Evolutionary conservation across 2,888 invertebrate species (phyloP).

Genomic region (Arge pagana): DNA sequence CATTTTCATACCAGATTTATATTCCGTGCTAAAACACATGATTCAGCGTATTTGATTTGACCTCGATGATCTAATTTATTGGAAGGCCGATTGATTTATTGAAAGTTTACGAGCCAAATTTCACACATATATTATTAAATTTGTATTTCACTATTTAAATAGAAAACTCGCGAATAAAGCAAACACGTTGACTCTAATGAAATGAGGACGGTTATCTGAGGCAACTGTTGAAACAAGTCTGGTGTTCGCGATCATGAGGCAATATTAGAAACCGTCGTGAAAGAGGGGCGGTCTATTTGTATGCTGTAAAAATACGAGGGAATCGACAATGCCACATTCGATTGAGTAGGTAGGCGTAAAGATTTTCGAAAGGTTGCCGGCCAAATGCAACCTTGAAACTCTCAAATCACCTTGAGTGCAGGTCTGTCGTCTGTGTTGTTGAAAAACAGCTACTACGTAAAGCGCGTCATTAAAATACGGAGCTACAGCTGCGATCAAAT

Average conservation of each 20-base stretch:
- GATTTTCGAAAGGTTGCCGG: constrained; percentile 33
- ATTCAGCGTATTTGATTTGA: no score
- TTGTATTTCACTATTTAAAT: no score
- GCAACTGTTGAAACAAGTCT: no score
- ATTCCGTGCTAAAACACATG: constrained; percentile 30
- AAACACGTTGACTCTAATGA: no score
- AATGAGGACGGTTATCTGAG: no score
- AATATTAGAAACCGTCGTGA: constrained; percentile 23
- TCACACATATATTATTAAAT: no score
- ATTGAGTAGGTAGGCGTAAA: background rate
- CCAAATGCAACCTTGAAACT: constrained; percentile 42
- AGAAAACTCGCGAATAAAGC: no score
- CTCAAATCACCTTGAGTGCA: constrained; percentile 37
- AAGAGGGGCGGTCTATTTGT: constrained; percentile 22
- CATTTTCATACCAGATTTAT: constrained; percentile 53
- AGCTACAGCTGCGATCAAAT: constrained; percentile 4
- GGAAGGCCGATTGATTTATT: no score
- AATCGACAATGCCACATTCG: constrained; percentile 13
- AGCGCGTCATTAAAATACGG: background rate
- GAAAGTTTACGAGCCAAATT: no score
- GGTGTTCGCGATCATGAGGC: background rate
- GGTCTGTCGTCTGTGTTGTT: constrained; percentile 22
- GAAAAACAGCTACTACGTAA: background rate
- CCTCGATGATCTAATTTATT: no score
- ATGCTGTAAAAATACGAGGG: constrained; percentile 25